These are phyloP conservation scores for Macrotis lagotis DNA, from an alignment of 2,113 vertebrate genomes.

Conservation along the genomic window DNA sequence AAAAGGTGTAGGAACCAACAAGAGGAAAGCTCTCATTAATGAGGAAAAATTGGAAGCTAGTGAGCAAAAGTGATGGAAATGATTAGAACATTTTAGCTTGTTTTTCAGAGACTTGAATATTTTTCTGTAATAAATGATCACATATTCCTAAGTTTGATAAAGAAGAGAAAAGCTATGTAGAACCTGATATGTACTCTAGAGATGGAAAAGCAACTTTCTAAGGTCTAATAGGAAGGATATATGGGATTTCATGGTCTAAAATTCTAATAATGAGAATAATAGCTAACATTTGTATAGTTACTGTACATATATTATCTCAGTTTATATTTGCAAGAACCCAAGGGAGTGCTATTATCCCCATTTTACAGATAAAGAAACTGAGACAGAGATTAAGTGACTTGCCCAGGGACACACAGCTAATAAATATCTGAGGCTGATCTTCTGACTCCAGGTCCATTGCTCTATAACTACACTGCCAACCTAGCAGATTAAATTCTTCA, in stretches of 20 bases:
- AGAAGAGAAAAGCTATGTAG: not conserved
- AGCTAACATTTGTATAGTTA: not conserved
- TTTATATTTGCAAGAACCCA: not conserved
- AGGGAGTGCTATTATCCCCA: not conserved
- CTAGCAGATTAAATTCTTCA: not conserved
- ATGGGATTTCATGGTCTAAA: not conserved
- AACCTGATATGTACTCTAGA: not conserved
- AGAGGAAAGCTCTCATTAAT: not conserved
- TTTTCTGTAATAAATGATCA: not conserved
- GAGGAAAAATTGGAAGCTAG: not conserved
- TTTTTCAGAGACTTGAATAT: not conserved
- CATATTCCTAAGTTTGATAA: not conserved
- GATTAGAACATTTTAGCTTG: not conserved
- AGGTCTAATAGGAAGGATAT: not conserved
- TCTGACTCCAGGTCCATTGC: not conserved
- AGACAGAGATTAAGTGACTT: not conserved
- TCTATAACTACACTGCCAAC: not conserved
- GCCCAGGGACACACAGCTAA: not conserved
- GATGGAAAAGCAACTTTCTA: not conserved
- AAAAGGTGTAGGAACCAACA: not conserved
- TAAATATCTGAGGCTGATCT: not conserved
- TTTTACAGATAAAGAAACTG: not conserved
- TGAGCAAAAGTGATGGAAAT: not conserved
- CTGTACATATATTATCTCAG: not conserved
- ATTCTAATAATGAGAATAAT: not conserved